Base-by-base conservation (phyloP, 2,888 invertebrate genomes). In the Chloroclysta siterata region DNA sequence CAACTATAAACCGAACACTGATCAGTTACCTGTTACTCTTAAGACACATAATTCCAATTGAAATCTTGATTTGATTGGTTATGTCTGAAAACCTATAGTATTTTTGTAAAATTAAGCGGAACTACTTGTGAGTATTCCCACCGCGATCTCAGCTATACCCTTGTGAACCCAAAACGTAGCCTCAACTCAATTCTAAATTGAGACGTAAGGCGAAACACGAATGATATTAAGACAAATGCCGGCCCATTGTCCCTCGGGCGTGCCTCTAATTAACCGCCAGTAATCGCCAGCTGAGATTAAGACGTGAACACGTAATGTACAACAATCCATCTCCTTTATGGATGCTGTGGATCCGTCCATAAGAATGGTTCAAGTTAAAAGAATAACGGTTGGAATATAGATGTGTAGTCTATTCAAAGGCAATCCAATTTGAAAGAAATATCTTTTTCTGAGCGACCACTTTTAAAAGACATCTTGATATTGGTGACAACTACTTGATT, bases 271-370 rank as follows among this genome's bases (percentile, higher is more conserved):
- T 90, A 90, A 87, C 85, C 84, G 72, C 69, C 78, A 79, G 85
- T 90, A 90, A 90, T 90, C 88, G 85, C 81, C 81, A 76, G 75
- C 72, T 72, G 77, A 83, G 88, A 91, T 91, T 90, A 89, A 91
- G 89, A 87, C 81, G 85, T 85, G 82, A 83, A 79, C 78, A 75
- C 78, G 80, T 91, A 90, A 91, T 90, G 88, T 83, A 68, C 75
- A 70, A 74, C 87, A 81, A 91, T 91, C 82, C 81, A 87, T 91
- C 91, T 89, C 85, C 81, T 85, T 90, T 90, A 88, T 87, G 84
- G 67, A 77, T 78, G 79, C 72, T 77, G 76, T 78, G 77, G 77
- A 77, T 76, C 73, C 74, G 70, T 28, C 28, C 8, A 14, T 33
- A 5, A 75, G 63, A 67, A 63, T 76, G 81, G 81, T 55, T 11